Percentiles rank a stretch among this genome's conserved stretches.
Conservation (phyloP, 2,888 invertebrate genomes). For the Piscicola geometra region DNA sequence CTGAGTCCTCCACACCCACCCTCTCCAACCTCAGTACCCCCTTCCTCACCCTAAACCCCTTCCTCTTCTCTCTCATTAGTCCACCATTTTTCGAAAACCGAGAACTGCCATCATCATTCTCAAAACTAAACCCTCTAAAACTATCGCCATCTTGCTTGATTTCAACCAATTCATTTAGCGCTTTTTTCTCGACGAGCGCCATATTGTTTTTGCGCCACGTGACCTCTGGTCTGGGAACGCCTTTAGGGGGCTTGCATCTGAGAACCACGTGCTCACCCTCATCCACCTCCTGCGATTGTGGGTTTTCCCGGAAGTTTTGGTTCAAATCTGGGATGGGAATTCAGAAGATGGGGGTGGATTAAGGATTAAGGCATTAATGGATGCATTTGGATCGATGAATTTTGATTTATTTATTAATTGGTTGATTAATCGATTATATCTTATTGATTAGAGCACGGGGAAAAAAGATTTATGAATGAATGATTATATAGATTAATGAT, state of each 20-base stretch:
- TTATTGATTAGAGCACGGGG: no score
- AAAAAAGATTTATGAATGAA: no score
- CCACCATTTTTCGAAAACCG: neutral
- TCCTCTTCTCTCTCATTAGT: neutral
- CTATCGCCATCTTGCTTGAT: neutral
- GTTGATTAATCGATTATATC: no score
- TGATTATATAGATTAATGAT: no score
- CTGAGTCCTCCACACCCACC: conserved; percentile 65
- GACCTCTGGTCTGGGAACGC: conserved; percentile 23
- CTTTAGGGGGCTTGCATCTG: conserved; percentile 39
- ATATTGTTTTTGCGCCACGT: conserved; percentile 28
- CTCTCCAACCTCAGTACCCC: conserved; percentile 14
- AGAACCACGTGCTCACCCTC: conserved; percentile 37
- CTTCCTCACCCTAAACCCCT: neutral
- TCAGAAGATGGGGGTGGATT: no score
- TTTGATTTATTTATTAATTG: no score
- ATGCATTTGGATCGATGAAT: no score
- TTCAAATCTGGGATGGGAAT: conserved; percentile 79
- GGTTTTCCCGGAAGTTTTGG: conserved; percentile 81
- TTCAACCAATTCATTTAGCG: neutral
- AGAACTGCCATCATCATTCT: neutral
- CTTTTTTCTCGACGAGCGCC: neutral
- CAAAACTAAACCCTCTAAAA: neutral
- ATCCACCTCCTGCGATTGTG: conserved; percentile 58
- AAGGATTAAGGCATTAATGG: no score